Evolutionary conservation across 2,113 vertebrate species (phyloP), one percentile per base, ranked within the genome.

Genomic region (Litocranius walleri): DNA sequence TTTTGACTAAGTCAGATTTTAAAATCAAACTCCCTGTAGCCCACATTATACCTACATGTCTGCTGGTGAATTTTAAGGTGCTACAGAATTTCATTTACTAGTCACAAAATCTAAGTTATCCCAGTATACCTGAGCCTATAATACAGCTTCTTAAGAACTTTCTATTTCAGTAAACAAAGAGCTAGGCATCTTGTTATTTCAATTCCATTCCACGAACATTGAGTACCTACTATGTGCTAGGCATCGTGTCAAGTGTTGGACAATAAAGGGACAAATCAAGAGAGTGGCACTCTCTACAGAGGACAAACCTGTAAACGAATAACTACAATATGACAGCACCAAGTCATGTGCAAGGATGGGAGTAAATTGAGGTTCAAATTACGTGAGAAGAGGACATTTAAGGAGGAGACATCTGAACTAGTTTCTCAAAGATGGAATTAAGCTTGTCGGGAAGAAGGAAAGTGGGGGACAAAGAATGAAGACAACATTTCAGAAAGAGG

Each of bases 261-360:
- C 7, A 12, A 43, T 6, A 57, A 62, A 74, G 54, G 61, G 40
- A 54, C 7, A 85, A 59, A 64, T 56, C 21, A n/a, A 40, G 67
- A 74, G 21, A 74, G 5, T 40, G 4, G 82, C 7, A 9, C 33
- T 52, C 21, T 10, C 10, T 17, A 27, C n/a, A 8, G 25, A 56
- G 62, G 7, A 62, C 3, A 90, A 84, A 71, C 4, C 30, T 52
- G 25, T 23, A 48, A 14, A 29, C 5, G 36, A n/a, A 1, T 3
- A 43, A 36, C 17, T 4, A 19, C 7, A 36, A 7, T 4, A 7
- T 1, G 16, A 23, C 1, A 52, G 19, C 6, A 56, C 43, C 2
- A 56, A 74, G 25, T 33, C 3, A 45, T 3, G 6, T 40, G 1
- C 33, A 30, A 82, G 15, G 48, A 86, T 27, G 25, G 62, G 54